Evolutionary conservation across 1,140 invertebrate species (phyloP), one percentile per base, ranked within the genome.

Genomic region (Hypothenemus hampei): DNA sequence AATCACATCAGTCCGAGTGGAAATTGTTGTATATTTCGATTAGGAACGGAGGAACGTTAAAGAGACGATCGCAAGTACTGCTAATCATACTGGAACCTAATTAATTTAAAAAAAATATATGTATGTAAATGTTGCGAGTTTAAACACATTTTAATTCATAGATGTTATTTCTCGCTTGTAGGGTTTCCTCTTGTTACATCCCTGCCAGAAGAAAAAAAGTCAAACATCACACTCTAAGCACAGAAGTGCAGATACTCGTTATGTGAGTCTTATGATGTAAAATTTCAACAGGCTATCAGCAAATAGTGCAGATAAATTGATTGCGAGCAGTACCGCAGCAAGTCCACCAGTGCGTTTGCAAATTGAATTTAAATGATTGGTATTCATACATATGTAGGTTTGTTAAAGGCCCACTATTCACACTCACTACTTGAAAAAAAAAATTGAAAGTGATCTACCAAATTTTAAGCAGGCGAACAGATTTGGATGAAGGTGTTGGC

Each of bases 21-120:
- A 48, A 48, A 48, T 36, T 35, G 46, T 37, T 35, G 46, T 48
- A 36, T 48, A 48, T 48, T 48, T 48, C n/a, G 19, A 36, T 21
- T 23, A 48, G 46, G 43, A 36, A 10, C n/a, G 1, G 6, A 21
- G 22, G 18, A 43, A 16, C 6, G n/a, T n/a, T n/a, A n/a, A n/a
- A n/a, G n/a, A 39, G 3, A 39, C n/a, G 36, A 1, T 4, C 5
- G 18, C 4, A n/a, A 39, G 18, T 15, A 39, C 5, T 39, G 8
- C 18, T 19, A 15, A 19, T 10, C 5, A 16, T n/a, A 11, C 11
- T 16, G n/a, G 36, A 3, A 10, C 6, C 11, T 39, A 1, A 4
- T 39, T 15, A 39, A 5, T 39, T 15, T 16, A 39, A 3, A 3
- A 18, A n/a, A n/a, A n/a, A n/a, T n/a, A n/a, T n/a, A n/a, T n/a